Evolutionary conservation across 2,888 invertebrate genomes (phyloP).

Genomic region (Elegia similella): DNA sequence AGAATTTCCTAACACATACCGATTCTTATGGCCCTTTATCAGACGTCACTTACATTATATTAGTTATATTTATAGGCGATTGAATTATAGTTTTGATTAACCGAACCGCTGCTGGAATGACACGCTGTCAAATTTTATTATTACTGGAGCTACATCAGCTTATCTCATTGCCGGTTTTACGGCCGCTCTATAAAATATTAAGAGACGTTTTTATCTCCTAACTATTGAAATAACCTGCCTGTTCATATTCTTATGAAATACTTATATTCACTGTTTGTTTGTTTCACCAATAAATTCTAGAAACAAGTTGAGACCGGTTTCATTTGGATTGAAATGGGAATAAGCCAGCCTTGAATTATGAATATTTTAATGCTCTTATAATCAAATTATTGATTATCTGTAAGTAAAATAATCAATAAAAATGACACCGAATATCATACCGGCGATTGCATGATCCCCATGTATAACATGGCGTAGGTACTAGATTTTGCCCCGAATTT

Average conservation of each 20-base stretch:
- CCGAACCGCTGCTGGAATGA: constrained; percentile 38
- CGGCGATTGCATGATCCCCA: background rate
- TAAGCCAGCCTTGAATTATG: constrained; percentile 73
- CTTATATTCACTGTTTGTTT: constrained; percentile 59
- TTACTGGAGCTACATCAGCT: constrained; percentile 48
- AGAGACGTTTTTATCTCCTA: constrained; percentile 64
- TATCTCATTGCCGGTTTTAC: constrained; percentile 62
- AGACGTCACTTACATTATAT: background rate
- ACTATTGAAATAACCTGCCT: constrained; percentile 62
- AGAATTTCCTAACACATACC: too few relatives aligned
- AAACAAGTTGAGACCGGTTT: constrained; percentile 67
- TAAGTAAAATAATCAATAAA: constrained; percentile 63
- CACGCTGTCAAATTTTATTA: constrained; percentile 71
- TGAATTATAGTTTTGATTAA: constrained; percentile 15
- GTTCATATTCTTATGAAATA: constrained; percentile 73
- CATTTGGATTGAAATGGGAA: constrained; percentile 64
- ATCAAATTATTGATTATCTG: constrained; percentile 66
- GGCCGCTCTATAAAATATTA: constrained; percentile 72
- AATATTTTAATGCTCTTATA: constrained; percentile 62
- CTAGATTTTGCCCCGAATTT: too few relatives aligned
- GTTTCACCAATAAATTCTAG: constrained; percentile 56
- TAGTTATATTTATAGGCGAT: constrained; percentile 9
- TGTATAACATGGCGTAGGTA: too few relatives aligned
- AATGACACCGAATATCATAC: constrained; percentile 38
- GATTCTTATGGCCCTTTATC: constrained; percentile 2